Evolutionary conservation across 2,888 invertebrate species (phyloP), one percentile per base, ranked within the genome.

Genomic region (Eledone cirrhosa): DNA sequence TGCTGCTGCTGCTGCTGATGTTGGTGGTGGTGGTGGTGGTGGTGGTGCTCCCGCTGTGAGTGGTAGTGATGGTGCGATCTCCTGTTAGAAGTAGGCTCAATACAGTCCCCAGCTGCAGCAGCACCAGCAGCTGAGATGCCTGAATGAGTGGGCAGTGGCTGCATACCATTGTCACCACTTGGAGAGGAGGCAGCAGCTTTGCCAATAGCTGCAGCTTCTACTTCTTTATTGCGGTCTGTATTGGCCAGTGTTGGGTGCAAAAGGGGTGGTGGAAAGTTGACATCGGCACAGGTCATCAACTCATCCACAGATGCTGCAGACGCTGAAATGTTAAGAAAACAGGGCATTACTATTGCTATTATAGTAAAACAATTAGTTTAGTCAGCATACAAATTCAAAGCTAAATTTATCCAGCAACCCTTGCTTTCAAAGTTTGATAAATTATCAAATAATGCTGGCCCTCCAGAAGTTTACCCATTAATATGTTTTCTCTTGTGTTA

Each of bases 241-340:
- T 48, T n/a, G 3, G 75, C 79, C 14, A 65, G 77, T 27, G 82
- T 82, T 0, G 86, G 85, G 76, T 83, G 82, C 33, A 87, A 80
- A 19, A 87, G 84, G 19, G 84, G 82, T 7, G 83, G 81, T 1
- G 83, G 81, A 1, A 82, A 78, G 27, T 86, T 77, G 16, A 80
- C 81, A 22, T 80, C 81, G 24, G 87, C 86, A 4, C 86, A 80
- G 14, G 83, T 84, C 79, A 88, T 81, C 41, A 88, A 84, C 8
- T 88, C 88, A 80, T 88, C 87, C 24, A 88, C 83, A n/a, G 85
- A 81, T 53, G 69, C 82, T 80, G 48, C 78, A 72, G 33, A 72
- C 22, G 72, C 72, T 72, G 41, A 22, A 72, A 72, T n/a, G 13
- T 31, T 0, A 41, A n/a, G 22, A 69, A 63, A 11, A 63, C 16